Evolutionary conservation across 1,140 invertebrate species (phyloP), one percentile per base, ranked within the genome.

Genomic region (Calycopis cecrops): DNA sequence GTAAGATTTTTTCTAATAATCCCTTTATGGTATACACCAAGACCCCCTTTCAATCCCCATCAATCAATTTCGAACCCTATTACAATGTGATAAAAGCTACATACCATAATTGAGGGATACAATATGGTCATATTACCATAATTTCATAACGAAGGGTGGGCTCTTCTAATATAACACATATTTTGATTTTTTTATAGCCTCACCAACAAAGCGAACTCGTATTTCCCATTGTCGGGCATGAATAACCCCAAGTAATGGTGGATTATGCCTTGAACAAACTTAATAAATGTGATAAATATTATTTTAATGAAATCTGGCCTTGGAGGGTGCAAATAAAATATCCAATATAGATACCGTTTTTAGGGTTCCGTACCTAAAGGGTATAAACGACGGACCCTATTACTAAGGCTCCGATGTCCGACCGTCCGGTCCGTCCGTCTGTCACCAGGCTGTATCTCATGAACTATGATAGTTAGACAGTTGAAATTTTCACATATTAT

Each of bases 61-160:
- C 18, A 53, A 12, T n/a, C 52, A 16, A 74, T 63, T 56, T 56
- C 65, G 18, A 35, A 60, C 60, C 61, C 67, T 79, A 69, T 33
- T n/a, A 1, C n/a, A 0, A 42, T 48, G 35, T 34, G 38, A 59
- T 69, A 76, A 56, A 42, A 40, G 12, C 9, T 28, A 0, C 37
- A 48, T 16, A 33, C 9, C 18, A n/a, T 28, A 52, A 52, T 47
- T 55, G 47, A 44, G 9, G 40, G 40, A 44, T 62, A 55, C 58
- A 53, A 61, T 58, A 63, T 62, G 50, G 54, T 51, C 35, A 58
- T 52, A 82, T 79, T 82, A 78, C 56, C 75, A 82, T 82, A 82
- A 79, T 82, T 78, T 79, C 75, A 79, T 82, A 82, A 73, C 71
- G 63, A 74, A 67, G 75, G 76, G 74, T 59, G 70, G 52, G 62